phyloP scores from a whole-genome alignment of 2,888 invertebrate species.

The Lydus trimaculatus region DNA sequence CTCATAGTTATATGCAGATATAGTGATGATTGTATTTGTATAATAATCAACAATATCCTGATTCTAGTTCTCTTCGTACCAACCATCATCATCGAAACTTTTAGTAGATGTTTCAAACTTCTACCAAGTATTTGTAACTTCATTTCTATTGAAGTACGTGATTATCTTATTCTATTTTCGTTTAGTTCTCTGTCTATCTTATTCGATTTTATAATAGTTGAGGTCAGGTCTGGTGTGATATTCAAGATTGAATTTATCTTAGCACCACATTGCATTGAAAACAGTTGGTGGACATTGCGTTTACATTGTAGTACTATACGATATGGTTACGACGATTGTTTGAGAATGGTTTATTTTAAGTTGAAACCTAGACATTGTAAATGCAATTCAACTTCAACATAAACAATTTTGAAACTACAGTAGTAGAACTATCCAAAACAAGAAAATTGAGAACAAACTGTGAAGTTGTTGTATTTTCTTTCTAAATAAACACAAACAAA shows the following conservation, averaged over 20 bases:
- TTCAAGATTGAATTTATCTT: conserved; percentile 34
- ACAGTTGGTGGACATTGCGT: conserved; percentile 18
- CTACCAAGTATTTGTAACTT: conserved; percentile 30
- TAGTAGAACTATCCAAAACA: background rate
- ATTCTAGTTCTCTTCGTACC: conserved; percentile 1
- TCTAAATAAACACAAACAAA: background rate
- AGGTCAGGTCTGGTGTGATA: conserved; percentile 31
- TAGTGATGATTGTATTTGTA: background rate
- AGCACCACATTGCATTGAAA: conserved; percentile 29
- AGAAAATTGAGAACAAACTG: background rate
- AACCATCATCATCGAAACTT: conserved; percentile 28
- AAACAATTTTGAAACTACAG: no score
- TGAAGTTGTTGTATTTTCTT: background rate
- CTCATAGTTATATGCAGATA: conserved; percentile 21
- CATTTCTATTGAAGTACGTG: conserved; percentile 32
- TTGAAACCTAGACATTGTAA: background rate
- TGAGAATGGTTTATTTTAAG: background rate
- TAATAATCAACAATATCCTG: conserved; percentile 33
- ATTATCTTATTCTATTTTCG: background rate
- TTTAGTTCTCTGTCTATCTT: background rate
- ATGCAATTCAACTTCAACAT: conserved; percentile 1
- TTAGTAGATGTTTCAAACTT: conserved; percentile 20
- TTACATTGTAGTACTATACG: background rate
- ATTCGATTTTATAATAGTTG: background rate
- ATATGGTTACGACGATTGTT: conserved; percentile 13